phyloP scores from a whole-genome alignment of 2,113 vertebrate genomes.

The Indicator maculatus region DNA sequence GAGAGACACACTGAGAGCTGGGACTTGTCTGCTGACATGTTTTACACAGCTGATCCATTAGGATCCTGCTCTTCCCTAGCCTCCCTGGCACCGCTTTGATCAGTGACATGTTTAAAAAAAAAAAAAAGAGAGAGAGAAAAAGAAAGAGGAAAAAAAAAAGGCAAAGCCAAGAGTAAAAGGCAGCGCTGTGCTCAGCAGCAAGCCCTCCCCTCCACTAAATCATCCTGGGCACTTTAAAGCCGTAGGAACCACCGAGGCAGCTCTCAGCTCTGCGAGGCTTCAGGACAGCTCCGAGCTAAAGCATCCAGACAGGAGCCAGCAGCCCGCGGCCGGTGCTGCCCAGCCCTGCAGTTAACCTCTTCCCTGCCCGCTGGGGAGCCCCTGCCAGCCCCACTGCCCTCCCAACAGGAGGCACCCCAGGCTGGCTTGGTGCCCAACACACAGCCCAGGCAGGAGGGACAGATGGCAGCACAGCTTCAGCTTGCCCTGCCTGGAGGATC shows the following conservation, averaged over 20 bases:
- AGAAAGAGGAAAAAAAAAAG: background rate
- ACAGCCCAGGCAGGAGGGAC: fast-evolving
- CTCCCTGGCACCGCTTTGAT: conserved; percentile 63
- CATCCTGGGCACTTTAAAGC: conserved; percentile 56
- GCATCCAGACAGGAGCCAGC: conserved; percentile 44
- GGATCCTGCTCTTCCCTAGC: conserved; percentile 50
- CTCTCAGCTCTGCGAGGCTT: conserved; percentile 54
- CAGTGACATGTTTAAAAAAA: conserved; percentile 8
- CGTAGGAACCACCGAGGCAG: conserved; percentile 43
- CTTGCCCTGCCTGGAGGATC: background rate
- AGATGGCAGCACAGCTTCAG: background rate
- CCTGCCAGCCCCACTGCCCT: background rate
- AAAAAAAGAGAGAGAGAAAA: background rate
- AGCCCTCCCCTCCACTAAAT: conserved; percentile 71
- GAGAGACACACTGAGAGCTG: conserved; percentile 56
- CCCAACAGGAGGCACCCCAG: fast-evolving
- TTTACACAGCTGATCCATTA: conserved; percentile 71
- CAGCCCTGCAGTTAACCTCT: conserved; percentile 11
- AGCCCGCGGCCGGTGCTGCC: background rate
- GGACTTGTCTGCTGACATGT: conserved; percentile 71
- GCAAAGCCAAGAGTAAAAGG: background rate
- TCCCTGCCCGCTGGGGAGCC: background rate
- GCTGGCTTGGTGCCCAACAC: background rate
- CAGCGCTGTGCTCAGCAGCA: conserved; percentile 63
- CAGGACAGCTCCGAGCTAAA: conserved; percentile 49